A percentile compares a stretch with the other conserved stretches of the same genome.
phyloP scores from a whole-genome alignment of 2,113 vertebrate genomes.

The Indri indri region DNA sequence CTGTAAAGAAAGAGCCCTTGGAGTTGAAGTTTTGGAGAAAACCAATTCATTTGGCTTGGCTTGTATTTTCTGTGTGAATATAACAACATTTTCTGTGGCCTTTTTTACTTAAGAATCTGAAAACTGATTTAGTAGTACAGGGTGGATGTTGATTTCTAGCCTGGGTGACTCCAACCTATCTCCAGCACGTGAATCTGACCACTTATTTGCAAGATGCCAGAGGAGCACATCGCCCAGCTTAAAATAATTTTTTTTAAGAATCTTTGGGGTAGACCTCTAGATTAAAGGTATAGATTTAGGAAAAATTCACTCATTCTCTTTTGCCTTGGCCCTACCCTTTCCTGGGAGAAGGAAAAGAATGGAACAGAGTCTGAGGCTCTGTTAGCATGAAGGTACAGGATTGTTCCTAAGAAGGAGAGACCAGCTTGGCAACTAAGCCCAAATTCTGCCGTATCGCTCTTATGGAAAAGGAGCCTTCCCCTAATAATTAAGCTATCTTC shows the following conservation, averaged over 20 bases:
- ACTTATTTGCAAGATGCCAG: slow-evolving; percentile 14
- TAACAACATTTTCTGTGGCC: background rate
- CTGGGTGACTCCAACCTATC: background rate
- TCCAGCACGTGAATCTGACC: background rate
- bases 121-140: background rate
- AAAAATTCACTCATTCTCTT: background rate
- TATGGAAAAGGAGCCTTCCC: slow-evolving; percentile 14
- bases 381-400: background rate
- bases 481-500: background rate
- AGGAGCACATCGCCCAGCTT: background rate
- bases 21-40: slow-evolving; percentile 31
- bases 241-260: background rate
- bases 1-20: background rate
- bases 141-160: background rate
- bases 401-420: background rate
- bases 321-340: background rate
- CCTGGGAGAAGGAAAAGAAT: slow-evolving; percentile 33
- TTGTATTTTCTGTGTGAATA: slow-evolving; percentile 34
- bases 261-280: background rate
- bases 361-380: background rate
- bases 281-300: slow-evolving; percentile 41
- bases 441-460: background rate
- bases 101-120: slow-evolving; percentile 50
- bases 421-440: background rate
- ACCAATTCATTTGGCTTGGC: slow-evolving; percentile 46